Conservation (phyloP, 2,113 vertebrate genomes). For the Thamnophis sirtalis region DNA sequence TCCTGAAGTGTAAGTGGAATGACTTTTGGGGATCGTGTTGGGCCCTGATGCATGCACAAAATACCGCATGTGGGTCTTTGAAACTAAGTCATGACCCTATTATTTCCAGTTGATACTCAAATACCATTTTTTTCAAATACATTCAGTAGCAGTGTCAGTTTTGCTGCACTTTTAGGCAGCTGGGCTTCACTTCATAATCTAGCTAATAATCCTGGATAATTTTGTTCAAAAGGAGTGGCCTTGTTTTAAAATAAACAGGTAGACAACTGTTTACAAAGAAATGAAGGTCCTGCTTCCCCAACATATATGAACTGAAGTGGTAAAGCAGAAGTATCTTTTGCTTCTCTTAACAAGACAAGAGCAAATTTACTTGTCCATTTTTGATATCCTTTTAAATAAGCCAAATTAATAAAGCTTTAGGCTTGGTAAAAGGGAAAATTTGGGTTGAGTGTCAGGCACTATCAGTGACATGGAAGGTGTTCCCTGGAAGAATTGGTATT, state of each 20-base stretch:
- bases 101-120: not conserved
- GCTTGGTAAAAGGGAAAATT: constrained; percentile 34
- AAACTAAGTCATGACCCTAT: not conserved
- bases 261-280: not conserved
- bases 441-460: constrained; percentile 55
- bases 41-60: not conserved
- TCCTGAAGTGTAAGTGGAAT: not conserved
- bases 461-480: constrained; percentile 43
- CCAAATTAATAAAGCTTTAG: constrained; percentile 28
- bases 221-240: not conserved
- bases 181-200: not conserved
- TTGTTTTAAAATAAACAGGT: not conserved
- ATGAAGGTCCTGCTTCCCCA: not conserved
- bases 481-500: constrained; percentile 53
- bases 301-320: not conserved
- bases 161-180: not conserved
- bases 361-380: not conserved
- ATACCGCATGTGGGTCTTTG: not conserved
- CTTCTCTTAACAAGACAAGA: not conserved
- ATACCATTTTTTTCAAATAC: not conserved
- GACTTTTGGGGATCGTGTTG: not conserved
- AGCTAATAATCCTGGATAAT: not conserved
- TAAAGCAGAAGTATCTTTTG: not conserved
- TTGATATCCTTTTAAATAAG: constrained; percentile 3
- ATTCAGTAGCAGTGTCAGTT: constrained; percentile 27